phyloP scores from a whole-genome alignment of 2,113 vertebrate genomes.

The Catharus minimus region DNA sequence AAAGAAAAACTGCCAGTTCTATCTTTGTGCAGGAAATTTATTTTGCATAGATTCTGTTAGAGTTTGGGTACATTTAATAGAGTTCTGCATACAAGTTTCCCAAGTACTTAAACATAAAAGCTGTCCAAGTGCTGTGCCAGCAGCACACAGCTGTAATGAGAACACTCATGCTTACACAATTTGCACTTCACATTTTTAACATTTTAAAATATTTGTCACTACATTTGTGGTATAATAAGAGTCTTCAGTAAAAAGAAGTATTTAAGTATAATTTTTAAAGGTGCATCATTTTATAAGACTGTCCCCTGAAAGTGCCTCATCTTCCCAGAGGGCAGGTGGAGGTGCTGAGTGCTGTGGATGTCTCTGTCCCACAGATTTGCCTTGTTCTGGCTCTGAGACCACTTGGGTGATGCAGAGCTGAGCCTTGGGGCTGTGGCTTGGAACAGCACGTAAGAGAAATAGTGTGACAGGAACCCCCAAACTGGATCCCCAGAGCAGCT shows the following conservation, averaged over 20 bases:
- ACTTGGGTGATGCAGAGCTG: accelerated
- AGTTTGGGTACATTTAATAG: background rate
- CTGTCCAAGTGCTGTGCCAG: accelerated
- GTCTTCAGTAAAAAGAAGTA: background rate
- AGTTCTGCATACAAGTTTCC: background rate
- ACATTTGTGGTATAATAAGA: background rate
- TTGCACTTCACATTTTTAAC: background rate
- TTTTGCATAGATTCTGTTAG: conserved; percentile 8
- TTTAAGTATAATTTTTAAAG: background rate
- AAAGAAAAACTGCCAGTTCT: background rate
- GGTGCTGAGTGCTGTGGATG: background rate
- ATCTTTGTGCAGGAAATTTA: background rate
- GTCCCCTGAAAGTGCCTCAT: background rate
- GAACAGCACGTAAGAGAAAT: background rate
- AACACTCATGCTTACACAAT: background rate
- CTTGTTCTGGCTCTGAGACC: background rate
- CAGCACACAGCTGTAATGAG: background rate
- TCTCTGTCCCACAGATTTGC: accelerated
- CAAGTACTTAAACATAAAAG: background rate
- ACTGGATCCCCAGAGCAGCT: background rate
- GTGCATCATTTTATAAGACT: background rate
- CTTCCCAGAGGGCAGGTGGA: background rate
- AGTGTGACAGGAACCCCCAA: background rate
- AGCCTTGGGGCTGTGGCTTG: background rate
- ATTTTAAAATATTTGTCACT: background rate